Evolutionary conservation across 2,113 vertebrate species (phyloP).

Genomic region (Danionella cerebrum): DNA sequence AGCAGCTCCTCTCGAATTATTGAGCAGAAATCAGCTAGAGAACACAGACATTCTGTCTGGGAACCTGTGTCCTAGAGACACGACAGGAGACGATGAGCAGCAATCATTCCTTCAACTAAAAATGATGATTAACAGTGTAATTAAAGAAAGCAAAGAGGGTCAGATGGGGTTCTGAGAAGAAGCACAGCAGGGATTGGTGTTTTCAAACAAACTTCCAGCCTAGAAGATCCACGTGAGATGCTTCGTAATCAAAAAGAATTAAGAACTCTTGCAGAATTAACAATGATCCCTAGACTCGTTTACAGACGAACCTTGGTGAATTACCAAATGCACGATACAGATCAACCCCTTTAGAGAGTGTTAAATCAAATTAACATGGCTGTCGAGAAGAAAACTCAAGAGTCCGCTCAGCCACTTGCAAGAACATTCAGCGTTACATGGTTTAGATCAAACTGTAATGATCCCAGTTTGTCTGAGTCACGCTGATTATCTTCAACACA

Average conservation of each 20-base stretch:
- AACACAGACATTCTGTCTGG: background rate
- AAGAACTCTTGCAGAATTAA: too few relatives aligned
- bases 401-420: too few relatives aligned
- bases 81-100: background rate
- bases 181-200: background rate
- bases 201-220: background rate
- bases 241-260: too few relatives aligned
- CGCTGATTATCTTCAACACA: background rate
- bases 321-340: too few relatives aligned
- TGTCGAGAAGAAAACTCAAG: too few relatives aligned
- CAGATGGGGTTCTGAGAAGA: background rate
- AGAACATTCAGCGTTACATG: too few relatives aligned
- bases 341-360: too few relatives aligned
- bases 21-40: background rate
- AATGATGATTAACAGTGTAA: background rate
- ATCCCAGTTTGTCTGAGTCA: too few relatives aligned
- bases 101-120: background rate
- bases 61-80: background rate
- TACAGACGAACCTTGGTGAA: too few relatives aligned
- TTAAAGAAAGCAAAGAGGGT: background rate
- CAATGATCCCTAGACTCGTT: too few relatives aligned
- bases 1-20: background rate
- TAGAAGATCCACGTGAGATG: background rate
- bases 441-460: too few relatives aligned
- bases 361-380: too few relatives aligned